phyloP scores from a whole-genome alignment of 2,113 vertebrate genomes.

The Suricata suricatta region DNA sequence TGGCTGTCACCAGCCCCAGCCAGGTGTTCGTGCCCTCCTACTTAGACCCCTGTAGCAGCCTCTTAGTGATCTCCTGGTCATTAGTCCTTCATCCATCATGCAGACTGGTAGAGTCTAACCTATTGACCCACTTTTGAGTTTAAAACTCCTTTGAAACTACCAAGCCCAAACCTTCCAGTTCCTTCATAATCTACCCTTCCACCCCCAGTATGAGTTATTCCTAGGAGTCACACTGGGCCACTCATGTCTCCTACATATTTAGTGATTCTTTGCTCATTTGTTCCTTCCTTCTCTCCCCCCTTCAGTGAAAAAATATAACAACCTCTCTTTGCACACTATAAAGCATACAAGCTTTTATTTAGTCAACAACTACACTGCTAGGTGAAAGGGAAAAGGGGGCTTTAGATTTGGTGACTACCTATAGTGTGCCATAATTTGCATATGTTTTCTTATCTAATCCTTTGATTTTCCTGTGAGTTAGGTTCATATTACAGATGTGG shows the following conservation, averaged over 20 bases:
- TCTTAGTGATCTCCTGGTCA: neutral
- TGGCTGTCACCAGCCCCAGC: neutral
- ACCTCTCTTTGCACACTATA: conserved; percentile 32
- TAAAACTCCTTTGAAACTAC: neutral
- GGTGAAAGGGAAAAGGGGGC: neutral
- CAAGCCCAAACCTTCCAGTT: neutral
- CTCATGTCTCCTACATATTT: neutral
- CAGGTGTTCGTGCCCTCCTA: neutral
- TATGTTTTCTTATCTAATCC: neutral
- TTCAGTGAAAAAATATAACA: neutral
- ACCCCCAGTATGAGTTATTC: neutral
- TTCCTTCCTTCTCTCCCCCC: neutral
- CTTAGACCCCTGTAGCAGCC: neutral
- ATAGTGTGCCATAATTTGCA: neutral
- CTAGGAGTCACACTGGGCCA: neutral
- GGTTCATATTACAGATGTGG: neutral
- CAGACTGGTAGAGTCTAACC: neutral
- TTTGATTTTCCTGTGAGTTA: neutral
- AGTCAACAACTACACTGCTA: neutral
- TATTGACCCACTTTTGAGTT: neutral
- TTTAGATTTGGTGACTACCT: conserved; percentile 22
- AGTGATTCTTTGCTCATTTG: neutral
- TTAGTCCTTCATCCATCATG: neutral
- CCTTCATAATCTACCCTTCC: neutral
- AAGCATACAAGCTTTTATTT: neutral